These are phyloP conservation scores for Baronia brevicornis DNA, from an alignment of 2,888 invertebrate genomes.

Conservation along the genomic window DNA sequence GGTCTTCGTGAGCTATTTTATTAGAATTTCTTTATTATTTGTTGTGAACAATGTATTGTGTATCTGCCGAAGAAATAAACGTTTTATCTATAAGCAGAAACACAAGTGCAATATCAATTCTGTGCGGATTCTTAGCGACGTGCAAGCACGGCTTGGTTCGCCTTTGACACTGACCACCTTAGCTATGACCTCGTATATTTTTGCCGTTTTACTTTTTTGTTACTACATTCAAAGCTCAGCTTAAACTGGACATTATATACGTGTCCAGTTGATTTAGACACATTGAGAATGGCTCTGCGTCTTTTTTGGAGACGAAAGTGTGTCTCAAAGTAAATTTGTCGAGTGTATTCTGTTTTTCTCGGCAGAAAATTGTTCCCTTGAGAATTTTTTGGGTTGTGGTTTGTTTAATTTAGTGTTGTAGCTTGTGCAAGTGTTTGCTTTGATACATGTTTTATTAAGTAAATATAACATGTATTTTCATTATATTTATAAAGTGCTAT, in stretches of 20 bases:
- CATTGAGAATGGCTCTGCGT: slow-evolving; percentile 16
- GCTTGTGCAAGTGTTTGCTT: neutral
- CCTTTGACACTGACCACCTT: slow-evolving; percentile 9
- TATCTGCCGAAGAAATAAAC: too few species aligned
- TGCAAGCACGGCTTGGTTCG: slow-evolving; percentile 9
- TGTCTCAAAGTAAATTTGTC: slow-evolving; percentile 1
- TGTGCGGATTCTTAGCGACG: slow-evolving; percentile 12
- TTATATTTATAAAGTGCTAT: too few species aligned
- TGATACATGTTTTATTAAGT: too few species aligned
- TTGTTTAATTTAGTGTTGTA: neutral
- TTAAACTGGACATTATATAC: neutral
- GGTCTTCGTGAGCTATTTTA: too few species aligned
- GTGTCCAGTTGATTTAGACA: slow-evolving; percentile 9
- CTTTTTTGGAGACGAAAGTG: slow-evolving; percentile 2
- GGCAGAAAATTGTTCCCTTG: slow-evolving; percentile 6
- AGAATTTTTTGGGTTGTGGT: slow-evolving; percentile 1
- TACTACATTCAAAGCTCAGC: neutral
- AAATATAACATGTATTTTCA: too few species aligned
- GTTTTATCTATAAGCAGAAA: too few species aligned
- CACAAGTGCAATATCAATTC: slow-evolving; percentile 18
- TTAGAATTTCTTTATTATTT: too few species aligned
- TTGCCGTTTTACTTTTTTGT: neutral
- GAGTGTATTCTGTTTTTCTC: slow-evolving; percentile 5
- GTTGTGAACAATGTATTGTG: too few species aligned
- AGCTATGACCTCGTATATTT: neutral